phyloP scores from a whole-genome alignment of 2,888 invertebrate genomes.

The Monopis laevigella region DNA sequence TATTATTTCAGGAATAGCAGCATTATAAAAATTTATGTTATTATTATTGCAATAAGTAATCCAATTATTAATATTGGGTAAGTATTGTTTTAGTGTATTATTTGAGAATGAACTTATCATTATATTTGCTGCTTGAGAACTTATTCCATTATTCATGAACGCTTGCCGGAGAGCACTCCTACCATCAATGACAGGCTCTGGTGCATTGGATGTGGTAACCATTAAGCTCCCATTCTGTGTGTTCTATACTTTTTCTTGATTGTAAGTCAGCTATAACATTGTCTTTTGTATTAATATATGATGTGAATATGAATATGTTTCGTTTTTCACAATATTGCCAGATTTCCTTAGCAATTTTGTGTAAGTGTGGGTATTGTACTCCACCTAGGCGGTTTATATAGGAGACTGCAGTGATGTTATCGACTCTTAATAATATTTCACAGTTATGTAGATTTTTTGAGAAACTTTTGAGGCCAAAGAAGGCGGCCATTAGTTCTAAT shows the following conservation, averaged over 20 bases:
- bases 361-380: slow-evolving; percentile 9
- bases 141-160: background rate
- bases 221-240: too few relatives aligned
- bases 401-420: slow-evolving; percentile 9
- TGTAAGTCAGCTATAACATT: too few relatives aligned
- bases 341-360: background rate
- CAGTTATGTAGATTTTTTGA: background rate
- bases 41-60: background rate
- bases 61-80: background rate
- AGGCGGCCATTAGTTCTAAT: background rate
- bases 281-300: too few relatives aligned
- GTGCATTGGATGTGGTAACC: slow-evolving; percentile 3
- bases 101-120: slow-evolving; percentile 4
- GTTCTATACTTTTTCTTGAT: too few relatives aligned
- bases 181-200: slow-evolving; percentile 4
- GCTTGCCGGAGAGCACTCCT: background rate
- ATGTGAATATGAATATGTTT: too few relatives aligned
- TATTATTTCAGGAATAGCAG: background rate
- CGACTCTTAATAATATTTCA: background rate
- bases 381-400: slow-evolving; percentile 12
- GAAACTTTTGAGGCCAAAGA: slow-evolving; percentile 1
- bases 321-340: too few relatives aligned
- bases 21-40: background rate
- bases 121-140: background rate
- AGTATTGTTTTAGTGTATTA: slow-evolving; percentile 9